phyloP scores from a whole-genome alignment of 2,113 vertebrate species.

The Phyllostomus hastatus region DNA sequence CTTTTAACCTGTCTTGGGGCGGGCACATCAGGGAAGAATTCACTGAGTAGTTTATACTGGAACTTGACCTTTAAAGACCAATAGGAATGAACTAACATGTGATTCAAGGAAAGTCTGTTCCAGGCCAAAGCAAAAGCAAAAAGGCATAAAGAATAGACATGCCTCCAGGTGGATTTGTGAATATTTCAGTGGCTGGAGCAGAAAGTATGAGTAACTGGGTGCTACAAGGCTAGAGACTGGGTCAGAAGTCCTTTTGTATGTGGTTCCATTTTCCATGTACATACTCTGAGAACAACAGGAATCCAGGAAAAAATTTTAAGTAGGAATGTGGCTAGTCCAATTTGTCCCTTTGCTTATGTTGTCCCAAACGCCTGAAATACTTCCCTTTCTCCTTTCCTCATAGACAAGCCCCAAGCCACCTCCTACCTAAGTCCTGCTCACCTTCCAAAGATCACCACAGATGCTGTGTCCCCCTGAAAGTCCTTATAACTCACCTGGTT shows the following conservation, averaged over 20 bases:
- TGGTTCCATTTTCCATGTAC: not conserved
- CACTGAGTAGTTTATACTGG: not conserved
- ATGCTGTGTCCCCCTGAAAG: not conserved
- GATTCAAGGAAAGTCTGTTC: not conserved
- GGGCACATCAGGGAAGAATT: not conserved
- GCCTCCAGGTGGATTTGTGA: not conserved
- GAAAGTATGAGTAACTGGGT: not conserved
- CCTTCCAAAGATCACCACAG: not conserved
- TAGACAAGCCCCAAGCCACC: not conserved
- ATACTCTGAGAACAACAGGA: not conserved
- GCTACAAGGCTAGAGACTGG: not conserved
- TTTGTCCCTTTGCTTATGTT: not conserved
- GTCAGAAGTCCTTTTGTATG: not conserved
- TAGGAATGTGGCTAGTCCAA: not conserved
- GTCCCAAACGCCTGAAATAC: not conserved
- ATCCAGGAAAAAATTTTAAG: not conserved
- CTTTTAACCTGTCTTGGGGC: not conserved
- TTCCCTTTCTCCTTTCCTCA: not conserved
- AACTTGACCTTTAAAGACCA: slow-evolving; percentile 34
- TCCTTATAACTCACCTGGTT: not conserved
- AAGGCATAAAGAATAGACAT: not conserved
- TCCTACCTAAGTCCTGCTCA: not conserved
- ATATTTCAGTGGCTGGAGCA: not conserved
- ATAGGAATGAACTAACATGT: not conserved
- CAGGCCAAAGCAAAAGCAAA: not conserved